These are phyloP conservation scores for Amblyjoppa fuscipennis DNA, from an alignment of 2,888 invertebrate genomes.

Conservation along the genomic window DNA sequence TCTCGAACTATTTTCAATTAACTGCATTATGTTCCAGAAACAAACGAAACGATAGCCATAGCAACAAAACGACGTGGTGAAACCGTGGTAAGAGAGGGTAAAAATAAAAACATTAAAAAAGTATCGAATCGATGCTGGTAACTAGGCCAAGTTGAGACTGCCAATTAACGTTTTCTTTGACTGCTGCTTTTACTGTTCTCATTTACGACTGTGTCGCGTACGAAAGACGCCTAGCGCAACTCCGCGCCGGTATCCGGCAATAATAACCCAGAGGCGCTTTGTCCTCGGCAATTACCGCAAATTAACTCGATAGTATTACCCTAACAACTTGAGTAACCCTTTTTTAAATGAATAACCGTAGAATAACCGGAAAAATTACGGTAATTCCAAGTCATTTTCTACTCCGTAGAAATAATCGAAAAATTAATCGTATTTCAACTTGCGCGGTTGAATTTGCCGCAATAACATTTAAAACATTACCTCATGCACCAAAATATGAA, in stretches of 20 bases:
- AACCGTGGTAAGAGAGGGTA: not conserved
- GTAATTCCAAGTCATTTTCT: no score
- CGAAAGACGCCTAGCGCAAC: not conserved
- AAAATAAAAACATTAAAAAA: constrained; percentile 1
- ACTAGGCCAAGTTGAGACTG: constrained; percentile 41
- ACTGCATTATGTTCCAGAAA: not conserved
- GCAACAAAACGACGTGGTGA: not conserved
- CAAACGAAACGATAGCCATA: constrained; percentile 2
- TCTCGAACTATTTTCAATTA: constrained; percentile 7
- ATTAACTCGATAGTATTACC: no score
- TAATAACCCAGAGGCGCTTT: not conserved
- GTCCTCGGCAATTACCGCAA: not conserved
- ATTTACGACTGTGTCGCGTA: constrained; percentile 29
- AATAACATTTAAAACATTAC: no score
- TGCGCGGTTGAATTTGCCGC: no score
- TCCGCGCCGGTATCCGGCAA: not conserved
- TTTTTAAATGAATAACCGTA: no score
- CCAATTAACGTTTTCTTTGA: constrained; percentile 55
- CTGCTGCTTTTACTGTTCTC: constrained; percentile 15
- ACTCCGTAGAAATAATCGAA: no score
- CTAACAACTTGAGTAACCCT: no score
- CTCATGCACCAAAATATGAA: no score
- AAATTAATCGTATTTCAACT: no score
- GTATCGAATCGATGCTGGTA: constrained; percentile 49
- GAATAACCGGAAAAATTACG: no score